These are phyloP conservation scores for Lutjanus argentimaculatus DNA, from an alignment of 2,797 vertebrate genomes.

Conservation along the genomic window DNA sequence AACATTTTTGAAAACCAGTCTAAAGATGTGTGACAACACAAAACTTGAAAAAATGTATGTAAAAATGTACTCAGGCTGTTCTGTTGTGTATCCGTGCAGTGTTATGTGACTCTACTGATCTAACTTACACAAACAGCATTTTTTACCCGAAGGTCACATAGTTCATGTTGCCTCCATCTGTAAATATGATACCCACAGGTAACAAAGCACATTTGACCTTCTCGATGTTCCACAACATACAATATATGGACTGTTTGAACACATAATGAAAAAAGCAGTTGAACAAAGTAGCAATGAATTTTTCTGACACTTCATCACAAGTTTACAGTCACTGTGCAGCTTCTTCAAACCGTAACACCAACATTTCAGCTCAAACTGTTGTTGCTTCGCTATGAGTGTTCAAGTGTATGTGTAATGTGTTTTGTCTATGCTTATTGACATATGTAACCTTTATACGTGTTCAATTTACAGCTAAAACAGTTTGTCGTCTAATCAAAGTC, in stretches of 20 bases:
- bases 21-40: background rate
- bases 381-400: no score
- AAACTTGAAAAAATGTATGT: background rate
- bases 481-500: background rate
- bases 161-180: conserved; percentile 17
- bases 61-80: background rate
- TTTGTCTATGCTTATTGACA: no score
- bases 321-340: background rate
- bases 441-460: no score
- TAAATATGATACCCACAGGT: background rate
- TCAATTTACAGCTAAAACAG: no score
- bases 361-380: background rate
- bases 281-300: background rate
- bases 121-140: background rate
- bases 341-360: background rate
- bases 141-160: conserved; percentile 1
- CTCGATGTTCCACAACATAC: conserved; percentile 4
- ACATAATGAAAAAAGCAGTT: background rate
- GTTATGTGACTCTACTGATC: background rate
- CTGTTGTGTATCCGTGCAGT: background rate
- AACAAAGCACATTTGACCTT: conserved; percentile 11
- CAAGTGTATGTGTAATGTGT: background rate
- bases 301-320: background rate
- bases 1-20: background rate
- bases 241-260: background rate